phyloP scores from a whole-genome alignment of 2,888 invertebrate species.

The Melipona bicolor region DNA sequence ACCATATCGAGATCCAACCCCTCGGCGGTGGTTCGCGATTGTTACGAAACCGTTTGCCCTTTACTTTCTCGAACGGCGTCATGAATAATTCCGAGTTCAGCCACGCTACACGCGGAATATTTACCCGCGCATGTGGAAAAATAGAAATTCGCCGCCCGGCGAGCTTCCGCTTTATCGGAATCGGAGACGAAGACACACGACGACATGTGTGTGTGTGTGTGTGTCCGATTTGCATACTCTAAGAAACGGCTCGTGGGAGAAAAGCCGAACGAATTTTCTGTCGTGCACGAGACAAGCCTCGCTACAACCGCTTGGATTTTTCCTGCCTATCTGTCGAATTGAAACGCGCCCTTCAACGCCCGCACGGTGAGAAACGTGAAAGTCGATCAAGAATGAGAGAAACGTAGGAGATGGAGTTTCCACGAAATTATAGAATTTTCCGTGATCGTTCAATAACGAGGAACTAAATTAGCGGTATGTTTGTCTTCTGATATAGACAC shows the following conservation, averaged over 20 bases:
- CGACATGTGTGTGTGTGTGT: no score
- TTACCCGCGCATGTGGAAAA: constrained; percentile 24
- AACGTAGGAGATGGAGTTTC: constrained; percentile 1
- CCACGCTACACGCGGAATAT: constrained; percentile 21
- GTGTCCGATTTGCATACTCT: constrained; percentile 28
- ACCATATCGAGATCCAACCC: background rate
- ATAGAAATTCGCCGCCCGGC: constrained; percentile 27
- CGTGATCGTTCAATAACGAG: background rate
- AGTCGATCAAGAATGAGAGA: constrained; percentile 13
- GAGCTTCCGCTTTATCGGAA: background rate
- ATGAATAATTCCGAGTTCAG: constrained; percentile 45
- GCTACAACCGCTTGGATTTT: background rate
- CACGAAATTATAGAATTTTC: background rate
- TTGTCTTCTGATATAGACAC: constrained; percentile 12
- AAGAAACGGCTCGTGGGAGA: background rate
- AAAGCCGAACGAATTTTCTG: background rate
- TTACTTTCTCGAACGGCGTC: constrained; percentile 9
- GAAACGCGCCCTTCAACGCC: background rate
- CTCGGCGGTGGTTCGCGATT: no score
- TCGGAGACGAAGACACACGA: background rate
- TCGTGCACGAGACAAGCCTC: background rate
- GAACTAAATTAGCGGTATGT: background rate
- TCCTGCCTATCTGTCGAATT: background rate
- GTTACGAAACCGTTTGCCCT: background rate
- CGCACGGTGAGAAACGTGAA: background rate